phyloP scores from a whole-genome alignment of 2,797 vertebrate species.

The Onychomys torridus region DNA sequence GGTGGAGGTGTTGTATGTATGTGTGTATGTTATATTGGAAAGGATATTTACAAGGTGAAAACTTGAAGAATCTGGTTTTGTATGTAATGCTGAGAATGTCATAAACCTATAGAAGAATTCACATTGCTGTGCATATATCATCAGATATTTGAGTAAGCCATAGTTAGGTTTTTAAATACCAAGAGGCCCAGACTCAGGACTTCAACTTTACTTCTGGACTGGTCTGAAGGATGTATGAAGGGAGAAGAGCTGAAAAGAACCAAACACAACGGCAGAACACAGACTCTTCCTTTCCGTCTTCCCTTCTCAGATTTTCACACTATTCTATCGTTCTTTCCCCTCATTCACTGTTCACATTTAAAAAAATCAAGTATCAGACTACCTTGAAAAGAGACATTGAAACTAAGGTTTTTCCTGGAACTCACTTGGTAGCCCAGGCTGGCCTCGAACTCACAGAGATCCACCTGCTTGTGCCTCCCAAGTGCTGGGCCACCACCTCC shows the following conservation, averaged over 20 bases:
- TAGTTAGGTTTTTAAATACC: not conserved
- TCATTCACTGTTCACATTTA: not conserved
- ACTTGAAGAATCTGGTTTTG: not conserved
- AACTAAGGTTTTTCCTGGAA: not conserved
- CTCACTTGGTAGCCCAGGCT: too few species aligned
- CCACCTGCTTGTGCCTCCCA: too few species aligned
- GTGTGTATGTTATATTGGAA: not conserved
- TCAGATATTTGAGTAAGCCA: not conserved
- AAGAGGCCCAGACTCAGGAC: not conserved
- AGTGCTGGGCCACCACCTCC: too few species aligned
- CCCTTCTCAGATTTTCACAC: not conserved
- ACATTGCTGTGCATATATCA: not conserved
- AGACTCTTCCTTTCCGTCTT: not conserved
- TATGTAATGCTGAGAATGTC: not conserved
- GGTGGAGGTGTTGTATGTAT: not conserved
- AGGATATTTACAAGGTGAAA: not conserved
- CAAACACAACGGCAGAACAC: not conserved
- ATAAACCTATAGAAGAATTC: not conserved
- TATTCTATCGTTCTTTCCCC: not conserved
- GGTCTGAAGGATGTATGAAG: not conserved
- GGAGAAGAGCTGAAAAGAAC: not conserved
- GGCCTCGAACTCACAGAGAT: too few species aligned
- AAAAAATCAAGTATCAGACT: not conserved
- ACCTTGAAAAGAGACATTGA: not conserved
- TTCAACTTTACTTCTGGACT: not conserved